Evolutionary conservation across 2,888 invertebrate species (phyloP).

Genomic region (Tiphia femorata): DNA sequence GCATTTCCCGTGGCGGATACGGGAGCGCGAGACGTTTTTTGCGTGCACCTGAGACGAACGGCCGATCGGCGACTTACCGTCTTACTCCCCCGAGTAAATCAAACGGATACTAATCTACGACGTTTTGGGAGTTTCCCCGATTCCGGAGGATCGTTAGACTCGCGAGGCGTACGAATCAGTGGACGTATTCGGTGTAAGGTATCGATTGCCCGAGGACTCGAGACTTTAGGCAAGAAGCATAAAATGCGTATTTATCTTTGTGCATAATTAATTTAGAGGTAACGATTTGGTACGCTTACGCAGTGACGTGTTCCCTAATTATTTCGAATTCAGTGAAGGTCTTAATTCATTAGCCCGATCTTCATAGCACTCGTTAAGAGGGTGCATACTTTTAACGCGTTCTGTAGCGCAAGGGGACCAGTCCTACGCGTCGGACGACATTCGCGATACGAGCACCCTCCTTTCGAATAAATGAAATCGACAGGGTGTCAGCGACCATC

Average conservation of each 20-base stretch:
- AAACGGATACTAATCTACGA: constrained; percentile 59
- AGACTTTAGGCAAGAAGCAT: too few relatives aligned
- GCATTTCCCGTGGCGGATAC: constrained; percentile 52
- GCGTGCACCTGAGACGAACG: constrained; percentile 50
- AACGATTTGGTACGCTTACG: not conserved
- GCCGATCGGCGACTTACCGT: constrained; percentile 35
- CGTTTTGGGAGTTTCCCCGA: constrained; percentile 59
- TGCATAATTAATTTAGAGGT: too few relatives aligned
- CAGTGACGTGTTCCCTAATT: not conserved
- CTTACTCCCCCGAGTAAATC: constrained; percentile 57
- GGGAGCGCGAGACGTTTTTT: constrained; percentile 46
- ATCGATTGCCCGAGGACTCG: too few relatives aligned
- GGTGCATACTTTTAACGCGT: not conserved
- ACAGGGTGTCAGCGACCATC: not conserved
- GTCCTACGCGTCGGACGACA: not conserved
- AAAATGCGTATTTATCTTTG: not conserved
- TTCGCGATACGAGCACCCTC: not conserved
- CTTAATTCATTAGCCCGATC: constrained; percentile 5
- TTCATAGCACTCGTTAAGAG: not conserved
- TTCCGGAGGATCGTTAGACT: constrained; percentile 45
- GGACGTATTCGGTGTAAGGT: too few relatives aligned
- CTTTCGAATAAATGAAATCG: constrained; percentile 2
- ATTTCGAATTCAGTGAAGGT: not conserved
- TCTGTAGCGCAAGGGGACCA: not conserved
- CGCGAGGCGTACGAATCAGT: too few relatives aligned